phyloP scores from a whole-genome alignment of 2,888 invertebrate species.

The Idaea aversata region DNA sequence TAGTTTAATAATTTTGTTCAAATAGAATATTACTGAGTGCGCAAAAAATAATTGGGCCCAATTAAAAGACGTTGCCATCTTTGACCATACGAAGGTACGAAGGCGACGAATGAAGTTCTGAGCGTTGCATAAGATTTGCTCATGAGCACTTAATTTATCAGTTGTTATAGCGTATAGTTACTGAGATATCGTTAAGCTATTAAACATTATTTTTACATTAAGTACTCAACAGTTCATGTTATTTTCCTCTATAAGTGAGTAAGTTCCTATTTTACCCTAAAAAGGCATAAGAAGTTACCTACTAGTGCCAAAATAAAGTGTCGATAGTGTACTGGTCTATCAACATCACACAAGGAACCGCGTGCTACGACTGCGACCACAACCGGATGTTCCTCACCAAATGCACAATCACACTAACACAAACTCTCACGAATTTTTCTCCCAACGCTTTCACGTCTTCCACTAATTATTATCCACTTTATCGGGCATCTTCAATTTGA shows the following conservation, averaged over 20 bases:
- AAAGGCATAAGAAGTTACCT: not conserved
- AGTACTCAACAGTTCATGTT: not conserved
- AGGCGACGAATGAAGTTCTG: not conserved
- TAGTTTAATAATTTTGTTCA: conserved; percentile 13
- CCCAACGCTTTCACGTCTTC: conserved; percentile 79
- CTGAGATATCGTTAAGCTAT: not conserved
- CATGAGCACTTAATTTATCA: not conserved
- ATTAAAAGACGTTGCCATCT: conserved; percentile 36
- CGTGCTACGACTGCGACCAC: conserved; percentile 32
- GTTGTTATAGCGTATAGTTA: not conserved
- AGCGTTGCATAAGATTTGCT: not conserved
- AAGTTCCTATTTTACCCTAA: not conserved
- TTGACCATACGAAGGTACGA: conserved; percentile 11
- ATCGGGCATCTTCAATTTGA: conserved; percentile 80
- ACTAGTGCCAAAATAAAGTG: not conserved
- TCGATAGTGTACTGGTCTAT: not conserved
- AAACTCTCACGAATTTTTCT: conserved; percentile 80
- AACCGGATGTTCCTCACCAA: conserved; percentile 74
- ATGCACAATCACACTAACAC: conserved; percentile 77
- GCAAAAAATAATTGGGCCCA: conserved; percentile 35
- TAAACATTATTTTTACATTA: not conserved
- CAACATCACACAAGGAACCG: conserved; percentile 5
- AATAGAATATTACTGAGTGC: conserved; percentile 30
- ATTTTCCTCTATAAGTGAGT: too few species aligned
- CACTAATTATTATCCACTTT: conserved; percentile 81